A percentile compares a stretch with the other conserved stretches of the same genome.
phyloP scores from a whole-genome alignment of 2,113 vertebrate species.

The Microtus pennsylvanicus region DNA sequence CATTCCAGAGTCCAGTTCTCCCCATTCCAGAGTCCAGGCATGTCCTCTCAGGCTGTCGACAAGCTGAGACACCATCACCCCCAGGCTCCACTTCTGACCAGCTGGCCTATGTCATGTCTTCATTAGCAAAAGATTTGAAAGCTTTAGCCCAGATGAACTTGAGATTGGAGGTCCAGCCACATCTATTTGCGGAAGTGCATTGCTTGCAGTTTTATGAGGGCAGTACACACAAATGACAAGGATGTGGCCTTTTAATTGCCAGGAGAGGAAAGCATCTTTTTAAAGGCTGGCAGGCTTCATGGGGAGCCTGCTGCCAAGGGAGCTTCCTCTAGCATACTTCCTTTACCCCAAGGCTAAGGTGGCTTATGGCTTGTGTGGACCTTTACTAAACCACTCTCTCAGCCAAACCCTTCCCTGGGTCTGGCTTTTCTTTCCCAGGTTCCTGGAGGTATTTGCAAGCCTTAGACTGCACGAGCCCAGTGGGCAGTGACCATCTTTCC shows the following conservation, averaged over 20 bases:
- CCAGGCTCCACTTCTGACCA: not conserved
- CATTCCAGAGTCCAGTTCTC: not conserved
- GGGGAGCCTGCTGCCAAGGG: not conserved
- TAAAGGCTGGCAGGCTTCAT: not conserved
- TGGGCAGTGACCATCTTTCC: not conserved
- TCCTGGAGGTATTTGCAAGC: not conserved
- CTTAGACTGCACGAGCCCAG: not conserved
- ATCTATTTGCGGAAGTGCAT: not conserved
- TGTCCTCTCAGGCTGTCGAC: not conserved
- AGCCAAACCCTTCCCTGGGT: not conserved
- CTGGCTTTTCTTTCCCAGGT: slow-evolving; percentile 38
- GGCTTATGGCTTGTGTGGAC: not conserved
- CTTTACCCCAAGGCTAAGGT: not conserved
- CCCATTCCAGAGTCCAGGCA: not conserved
- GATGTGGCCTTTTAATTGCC: slow-evolving; percentile 8
- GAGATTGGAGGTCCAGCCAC: not conserved
- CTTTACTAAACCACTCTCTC: not conserved
- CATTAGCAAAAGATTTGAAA: slow-evolving; percentile 10
- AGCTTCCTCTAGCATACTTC: not conserved
- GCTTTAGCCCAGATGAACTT: not conserved
- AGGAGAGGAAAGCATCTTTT: not conserved
- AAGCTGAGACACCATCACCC: not conserved
- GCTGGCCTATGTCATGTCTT: not conserved
- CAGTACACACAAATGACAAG: not conserved
- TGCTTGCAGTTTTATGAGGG: not conserved